Base-by-base conservation (phyloP, 2,888 invertebrate genomes). In the Archips crataeganus region DNA sequence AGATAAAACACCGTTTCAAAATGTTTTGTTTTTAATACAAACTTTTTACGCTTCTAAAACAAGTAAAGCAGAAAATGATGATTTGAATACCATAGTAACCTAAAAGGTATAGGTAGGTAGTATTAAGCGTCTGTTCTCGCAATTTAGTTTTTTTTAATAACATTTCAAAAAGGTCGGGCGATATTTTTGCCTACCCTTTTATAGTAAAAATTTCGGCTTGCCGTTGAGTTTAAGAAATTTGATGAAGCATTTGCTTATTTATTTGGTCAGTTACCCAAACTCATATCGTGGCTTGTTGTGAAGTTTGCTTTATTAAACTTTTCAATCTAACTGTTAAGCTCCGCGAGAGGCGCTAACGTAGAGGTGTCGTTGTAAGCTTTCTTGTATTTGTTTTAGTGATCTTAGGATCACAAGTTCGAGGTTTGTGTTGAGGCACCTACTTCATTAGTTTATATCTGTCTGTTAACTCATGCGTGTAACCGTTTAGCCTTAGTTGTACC, bases 301-400 rank as follows among this genome's bases (percentile, higher is more conserved):
- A 78, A 75, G 76, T 80, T 82, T 78, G 80, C 80, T 82, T 83
- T 84, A 87, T 88, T 86, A 85, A 85, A 85, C n/a, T 85, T 87
- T 84, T 84, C 80, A 84, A 83, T 87, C 82, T 82, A 79, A 75
- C 71, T 75, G 79, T 65, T 65, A 39, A 49, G 54, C 69, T 74
- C 60, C 45, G 64, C 13, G 64, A 36, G 60, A 65, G 45, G 65
- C 59, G 59, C 69, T 54, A 70, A 65, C 64, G 47, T 45, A 23
- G 34, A 57, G 62, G 69, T 60, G 59, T 23, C 34, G 36, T 51
- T 15, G 8, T 15, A 54, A 23, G 8, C 15, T 2, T 51, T 45
- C 3, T 10, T 45, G 11, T 45, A 11, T 45, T 59, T 64, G 69
- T 34, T 39, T 68, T 60, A 42, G 51, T 51, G n/a, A 39, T 39